Conservation (phyloP, 2,797 vertebrate genomes). For the Sebastes steindachneri region DNA sequence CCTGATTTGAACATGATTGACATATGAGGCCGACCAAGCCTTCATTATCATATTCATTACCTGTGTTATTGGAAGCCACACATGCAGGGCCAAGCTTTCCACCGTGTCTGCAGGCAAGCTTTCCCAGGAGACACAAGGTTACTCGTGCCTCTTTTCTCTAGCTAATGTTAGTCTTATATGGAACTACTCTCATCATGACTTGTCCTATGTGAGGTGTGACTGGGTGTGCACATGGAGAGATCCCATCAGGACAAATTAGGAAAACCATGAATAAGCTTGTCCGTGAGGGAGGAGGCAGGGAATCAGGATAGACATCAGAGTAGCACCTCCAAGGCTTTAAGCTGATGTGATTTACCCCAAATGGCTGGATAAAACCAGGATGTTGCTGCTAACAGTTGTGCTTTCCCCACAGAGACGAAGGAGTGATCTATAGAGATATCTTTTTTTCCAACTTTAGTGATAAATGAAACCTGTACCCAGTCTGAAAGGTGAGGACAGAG, state of each 20-base stretch:
- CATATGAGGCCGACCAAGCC: slow-evolving; percentile 22
- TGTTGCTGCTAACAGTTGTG: slow-evolving; percentile 33
- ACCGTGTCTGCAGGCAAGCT: not conserved
- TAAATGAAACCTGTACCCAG: slow-evolving; percentile 67
- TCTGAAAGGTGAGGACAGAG: slow-evolving; percentile 59
- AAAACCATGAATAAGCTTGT: slow-evolving; percentile 54
- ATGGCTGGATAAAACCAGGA: slow-evolving; percentile 1
- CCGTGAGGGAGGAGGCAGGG: slow-evolving; percentile 42
- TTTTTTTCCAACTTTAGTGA: slow-evolving; percentile 63
- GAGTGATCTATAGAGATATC: slow-evolving; percentile 46
- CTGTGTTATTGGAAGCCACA: slow-evolving; percentile 65
- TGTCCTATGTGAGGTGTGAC: slow-evolving; percentile 32
- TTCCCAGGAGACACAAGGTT: slow-evolving; percentile 33
- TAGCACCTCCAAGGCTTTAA: slow-evolving; percentile 32
- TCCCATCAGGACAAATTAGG: slow-evolving; percentile 57
- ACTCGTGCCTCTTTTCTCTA: slow-evolving; percentile 1
- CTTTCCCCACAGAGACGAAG: slow-evolving; percentile 52
- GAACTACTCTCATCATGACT: slow-evolving; percentile 43
- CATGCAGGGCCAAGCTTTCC: slow-evolving; percentile 23
- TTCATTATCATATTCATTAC: slow-evolving; percentile 79
- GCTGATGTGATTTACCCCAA: slow-evolving; percentile 60
- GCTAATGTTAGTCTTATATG: slow-evolving; percentile 45
- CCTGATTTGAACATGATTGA: slow-evolving; percentile 57
- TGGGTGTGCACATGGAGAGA: slow-evolving; percentile 12
- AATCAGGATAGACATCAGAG: slow-evolving; percentile 43